Conservation (phyloP, 2,888 invertebrate genomes). For the Iselma pallidipennis region DNA sequence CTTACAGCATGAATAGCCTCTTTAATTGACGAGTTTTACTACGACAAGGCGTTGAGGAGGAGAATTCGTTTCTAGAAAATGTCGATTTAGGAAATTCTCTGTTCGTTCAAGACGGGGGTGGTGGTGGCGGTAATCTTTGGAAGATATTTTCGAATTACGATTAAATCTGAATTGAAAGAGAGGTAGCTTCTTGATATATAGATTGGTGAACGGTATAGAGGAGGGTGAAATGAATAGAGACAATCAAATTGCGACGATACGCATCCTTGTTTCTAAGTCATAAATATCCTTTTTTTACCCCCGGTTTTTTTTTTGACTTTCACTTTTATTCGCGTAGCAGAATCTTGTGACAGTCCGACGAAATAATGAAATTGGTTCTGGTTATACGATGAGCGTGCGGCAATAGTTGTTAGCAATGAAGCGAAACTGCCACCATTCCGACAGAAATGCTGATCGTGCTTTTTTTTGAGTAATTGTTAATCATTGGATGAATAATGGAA, state of each 20-base stretch:
- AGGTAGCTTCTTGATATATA: neutral
- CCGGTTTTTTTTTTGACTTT: too few relatives aligned
- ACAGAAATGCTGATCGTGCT: too few relatives aligned
- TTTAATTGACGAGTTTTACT: neutral
- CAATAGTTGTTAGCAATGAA: too few relatives aligned
- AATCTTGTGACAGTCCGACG: too few relatives aligned
- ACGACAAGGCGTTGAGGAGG: neutral
- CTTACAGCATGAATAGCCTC: neutral
- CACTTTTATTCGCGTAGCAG: too few relatives aligned
- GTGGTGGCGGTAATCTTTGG: neutral
- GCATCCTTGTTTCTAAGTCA: neutral
- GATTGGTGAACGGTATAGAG: neutral
- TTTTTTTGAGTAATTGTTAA: too few relatives aligned
- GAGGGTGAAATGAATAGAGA: neutral
- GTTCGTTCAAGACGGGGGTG: too few relatives aligned
- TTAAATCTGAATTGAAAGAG: neutral
- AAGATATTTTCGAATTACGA: neutral
- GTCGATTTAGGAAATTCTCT: neutral
- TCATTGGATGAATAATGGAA: too few relatives aligned
- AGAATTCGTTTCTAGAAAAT: neutral
- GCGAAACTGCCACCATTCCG: too few relatives aligned
- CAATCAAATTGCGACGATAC: neutral
- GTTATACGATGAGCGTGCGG: too few relatives aligned
- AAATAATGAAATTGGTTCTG: too few relatives aligned
- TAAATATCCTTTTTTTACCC: too few relatives aligned